Conservation (phyloP, 2,888 invertebrate genomes). For the Ophion obscuratus region DNA sequence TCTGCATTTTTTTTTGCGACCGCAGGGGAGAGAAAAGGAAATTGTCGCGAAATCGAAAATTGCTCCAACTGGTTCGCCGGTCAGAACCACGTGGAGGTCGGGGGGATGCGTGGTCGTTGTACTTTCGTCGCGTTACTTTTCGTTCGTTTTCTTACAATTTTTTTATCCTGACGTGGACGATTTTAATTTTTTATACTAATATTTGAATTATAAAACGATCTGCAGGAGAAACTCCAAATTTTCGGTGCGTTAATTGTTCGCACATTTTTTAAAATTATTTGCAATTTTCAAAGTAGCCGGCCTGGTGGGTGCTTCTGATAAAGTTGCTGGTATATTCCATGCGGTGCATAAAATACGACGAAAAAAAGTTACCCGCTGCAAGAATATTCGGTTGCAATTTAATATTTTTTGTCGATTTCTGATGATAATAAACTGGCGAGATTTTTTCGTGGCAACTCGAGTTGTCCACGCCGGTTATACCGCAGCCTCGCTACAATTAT, state of each 20-base stretch:
- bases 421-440: not conserved
- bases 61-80: not conserved
- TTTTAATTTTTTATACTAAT: not conserved
- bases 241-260: not conserved
- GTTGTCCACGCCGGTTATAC: not conserved
- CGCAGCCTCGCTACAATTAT: not conserved
- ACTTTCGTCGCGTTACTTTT: not conserved
- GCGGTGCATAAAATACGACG: too few relatives aligned
- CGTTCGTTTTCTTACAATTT: not conserved
- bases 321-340: not conserved
- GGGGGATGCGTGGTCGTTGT: not conserved
- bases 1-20: not conserved
- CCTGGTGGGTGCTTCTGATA: not conserved
- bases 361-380: too few relatives aligned
- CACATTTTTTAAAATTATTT: not conserved
- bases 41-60: not conserved
- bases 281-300: not conserved
- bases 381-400: not conserved
- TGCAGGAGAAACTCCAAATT: not conserved
- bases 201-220: not conserved
- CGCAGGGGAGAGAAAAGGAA: not conserved
- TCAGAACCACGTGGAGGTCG: slow-evolving; percentile 16
- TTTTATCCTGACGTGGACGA: too few relatives aligned
- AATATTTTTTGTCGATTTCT: not conserved
- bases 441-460: not conserved